Conservation (phyloP, 2,113 vertebrate species). For the Puffinus mauretanicus region DNA sequence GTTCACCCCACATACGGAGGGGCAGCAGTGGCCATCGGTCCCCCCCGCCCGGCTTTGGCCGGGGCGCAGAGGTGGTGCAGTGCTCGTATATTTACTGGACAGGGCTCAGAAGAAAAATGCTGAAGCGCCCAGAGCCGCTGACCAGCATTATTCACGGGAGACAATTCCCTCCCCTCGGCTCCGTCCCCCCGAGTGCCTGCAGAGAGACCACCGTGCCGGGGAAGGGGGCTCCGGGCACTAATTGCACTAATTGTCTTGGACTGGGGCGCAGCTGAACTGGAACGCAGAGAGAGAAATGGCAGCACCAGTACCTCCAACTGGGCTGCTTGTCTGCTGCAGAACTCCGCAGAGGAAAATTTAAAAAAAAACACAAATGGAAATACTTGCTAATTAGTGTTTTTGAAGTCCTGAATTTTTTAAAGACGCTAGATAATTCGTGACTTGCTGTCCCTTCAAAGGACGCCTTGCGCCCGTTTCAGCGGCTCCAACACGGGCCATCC, state of each 20-base stretch:
- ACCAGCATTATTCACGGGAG: not conserved
- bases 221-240: not conserved
- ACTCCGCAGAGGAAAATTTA: rapidly evolving
- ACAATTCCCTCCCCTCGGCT: not conserved
- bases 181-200: not conserved
- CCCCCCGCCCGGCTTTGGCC: not conserved
- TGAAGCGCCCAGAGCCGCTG: not conserved
- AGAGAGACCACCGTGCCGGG: not conserved
- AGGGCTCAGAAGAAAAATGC: not conserved
- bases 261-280: not conserved
- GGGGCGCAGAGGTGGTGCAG: not conserved
- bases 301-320: not conserved
- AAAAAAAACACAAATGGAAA: not conserved
- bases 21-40: not conserved
- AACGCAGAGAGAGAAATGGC: not conserved
- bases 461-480: rapidly evolving
- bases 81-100: not conserved
- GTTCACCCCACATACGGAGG: not conserved
- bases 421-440: rapidly evolving
- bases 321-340: not conserved
- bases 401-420: too few species aligned
- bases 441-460: not conserved
- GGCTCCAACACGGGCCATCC: not conserved
- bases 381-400: rapidly evolving
- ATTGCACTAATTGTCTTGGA: not conserved